A percentile compares a stretch with the other conserved stretches of the same genome.
phyloP scores from a whole-genome alignment of 2,888 invertebrate species.

The Lasioglossum pauxillum region DNA sequence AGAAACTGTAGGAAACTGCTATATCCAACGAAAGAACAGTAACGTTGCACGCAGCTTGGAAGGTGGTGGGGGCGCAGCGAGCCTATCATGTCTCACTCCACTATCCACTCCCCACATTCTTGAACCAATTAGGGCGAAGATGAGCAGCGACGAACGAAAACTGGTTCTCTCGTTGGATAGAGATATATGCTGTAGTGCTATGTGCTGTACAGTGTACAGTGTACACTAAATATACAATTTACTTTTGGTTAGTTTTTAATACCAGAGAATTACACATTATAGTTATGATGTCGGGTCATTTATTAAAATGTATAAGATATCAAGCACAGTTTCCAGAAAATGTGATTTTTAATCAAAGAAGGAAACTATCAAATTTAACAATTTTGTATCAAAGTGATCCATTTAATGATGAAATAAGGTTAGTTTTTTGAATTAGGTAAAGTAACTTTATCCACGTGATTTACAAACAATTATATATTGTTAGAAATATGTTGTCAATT shows the following conservation, averaged over 20 bases:
- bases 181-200: too few species aligned
- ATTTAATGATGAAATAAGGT: conserved; percentile 2
- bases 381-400: background rate
- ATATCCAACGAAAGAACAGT: background rate
- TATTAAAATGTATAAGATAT: conserved; percentile 1
- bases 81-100: too few species aligned
- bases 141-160: too few species aligned
- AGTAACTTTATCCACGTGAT: background rate
- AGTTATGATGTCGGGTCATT: conserved; percentile 10
- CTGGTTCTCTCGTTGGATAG: too few species aligned
- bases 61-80: too few species aligned
- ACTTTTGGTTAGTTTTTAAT: background rate
- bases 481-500: background rate
- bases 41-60: too few species aligned
- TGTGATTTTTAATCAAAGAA: background rate
- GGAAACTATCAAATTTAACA: background rate
- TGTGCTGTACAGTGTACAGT: too few species aligned
- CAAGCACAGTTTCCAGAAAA: background rate
- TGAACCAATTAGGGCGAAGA: too few species aligned
- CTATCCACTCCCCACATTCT: too few species aligned
- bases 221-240: too few species aligned
- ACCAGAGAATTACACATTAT: background rate
- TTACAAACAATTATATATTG: background rate
- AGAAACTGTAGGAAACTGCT: background rate
- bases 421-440: conserved; percentile 24